A percentile compares a stretch with the other conserved stretches of the same genome.
Evolutionary conservation across 2,113 vertebrate genomes (phyloP).

Genomic region (Leiothrix lutea): DNA sequence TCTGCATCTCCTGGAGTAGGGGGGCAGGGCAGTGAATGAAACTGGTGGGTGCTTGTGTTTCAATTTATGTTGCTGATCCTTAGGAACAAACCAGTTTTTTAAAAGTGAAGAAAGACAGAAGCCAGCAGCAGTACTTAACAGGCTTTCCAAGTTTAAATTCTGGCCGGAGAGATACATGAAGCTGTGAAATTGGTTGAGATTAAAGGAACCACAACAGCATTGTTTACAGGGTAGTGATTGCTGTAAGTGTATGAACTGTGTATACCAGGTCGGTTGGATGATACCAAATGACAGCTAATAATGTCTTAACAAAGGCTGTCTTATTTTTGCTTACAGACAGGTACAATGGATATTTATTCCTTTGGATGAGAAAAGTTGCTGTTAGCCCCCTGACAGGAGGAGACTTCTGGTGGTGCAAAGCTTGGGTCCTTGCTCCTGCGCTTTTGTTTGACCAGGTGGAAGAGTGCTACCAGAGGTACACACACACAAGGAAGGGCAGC

Average conservation of each 20-base stretch:
- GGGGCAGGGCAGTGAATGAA: background rate
- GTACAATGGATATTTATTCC: background rate
- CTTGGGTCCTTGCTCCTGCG: background rate
- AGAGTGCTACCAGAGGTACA: slow-evolving; percentile 76
- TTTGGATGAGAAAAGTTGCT: background rate
- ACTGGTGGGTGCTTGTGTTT: background rate
- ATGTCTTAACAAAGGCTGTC: background rate
- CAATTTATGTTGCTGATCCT: background rate
- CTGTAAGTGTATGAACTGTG: background rate
- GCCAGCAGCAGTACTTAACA: background rate
- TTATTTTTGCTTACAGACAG: background rate
- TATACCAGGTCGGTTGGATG: background rate
- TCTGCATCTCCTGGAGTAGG: background rate
- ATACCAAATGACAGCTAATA: background rate
- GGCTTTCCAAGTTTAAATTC: background rate
- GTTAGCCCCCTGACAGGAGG: background rate
- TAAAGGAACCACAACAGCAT: background rate
- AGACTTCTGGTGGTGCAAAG: background rate
- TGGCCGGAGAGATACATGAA: background rate
- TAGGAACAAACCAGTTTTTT: background rate
- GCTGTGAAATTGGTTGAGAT: background rate
- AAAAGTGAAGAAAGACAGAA: background rate
- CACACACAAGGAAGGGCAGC: slow-evolving; percentile 68
- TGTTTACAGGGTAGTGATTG: background rate
- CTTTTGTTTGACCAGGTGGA: slow-evolving; percentile 30